phyloP scores from a whole-genome alignment of 2,797 vertebrate species.

The Tokudaia tokunoshimensis region DNA sequence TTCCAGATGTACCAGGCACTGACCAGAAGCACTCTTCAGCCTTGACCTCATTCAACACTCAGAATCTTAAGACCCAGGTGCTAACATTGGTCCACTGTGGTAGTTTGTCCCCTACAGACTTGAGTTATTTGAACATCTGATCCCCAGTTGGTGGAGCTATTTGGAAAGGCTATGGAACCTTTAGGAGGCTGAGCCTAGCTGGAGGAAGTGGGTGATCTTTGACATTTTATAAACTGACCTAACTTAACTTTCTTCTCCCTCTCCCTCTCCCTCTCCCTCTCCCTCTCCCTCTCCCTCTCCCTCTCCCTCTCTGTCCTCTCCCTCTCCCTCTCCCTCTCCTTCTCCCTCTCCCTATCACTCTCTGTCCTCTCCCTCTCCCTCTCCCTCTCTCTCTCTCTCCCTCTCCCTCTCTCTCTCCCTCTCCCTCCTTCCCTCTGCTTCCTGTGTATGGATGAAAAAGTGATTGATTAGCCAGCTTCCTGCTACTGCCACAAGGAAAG shows the following conservation, averaged over 20 bases:
- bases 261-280: neutral
- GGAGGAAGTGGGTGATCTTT: neutral
- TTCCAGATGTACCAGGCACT: neutral
- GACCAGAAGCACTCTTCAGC: neutral
- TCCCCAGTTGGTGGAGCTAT: neutral
- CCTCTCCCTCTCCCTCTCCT: too few species aligned
- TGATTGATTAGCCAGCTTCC: neutral
- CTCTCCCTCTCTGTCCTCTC: neutral
- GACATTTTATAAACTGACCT: neutral
- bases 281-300: neutral
- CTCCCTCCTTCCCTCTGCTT: too few species aligned
- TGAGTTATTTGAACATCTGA: neutral
- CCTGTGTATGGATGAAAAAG: neutral
- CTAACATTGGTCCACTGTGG: neutral
- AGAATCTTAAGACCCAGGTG: neutral
- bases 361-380: neutral
- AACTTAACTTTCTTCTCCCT: neutral
- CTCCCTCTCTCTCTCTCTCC: neutral
- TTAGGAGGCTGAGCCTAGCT: neutral
- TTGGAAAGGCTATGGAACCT: neutral
- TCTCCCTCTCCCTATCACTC: too few species aligned
- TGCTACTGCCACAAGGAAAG: neutral
- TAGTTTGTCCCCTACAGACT: neutral
- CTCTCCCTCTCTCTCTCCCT: too few species aligned
- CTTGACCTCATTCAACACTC: neutral